Evolutionary conservation across 2,797 vertebrate genomes (phyloP).

Genomic region (Furcifer pardalis): DNA sequence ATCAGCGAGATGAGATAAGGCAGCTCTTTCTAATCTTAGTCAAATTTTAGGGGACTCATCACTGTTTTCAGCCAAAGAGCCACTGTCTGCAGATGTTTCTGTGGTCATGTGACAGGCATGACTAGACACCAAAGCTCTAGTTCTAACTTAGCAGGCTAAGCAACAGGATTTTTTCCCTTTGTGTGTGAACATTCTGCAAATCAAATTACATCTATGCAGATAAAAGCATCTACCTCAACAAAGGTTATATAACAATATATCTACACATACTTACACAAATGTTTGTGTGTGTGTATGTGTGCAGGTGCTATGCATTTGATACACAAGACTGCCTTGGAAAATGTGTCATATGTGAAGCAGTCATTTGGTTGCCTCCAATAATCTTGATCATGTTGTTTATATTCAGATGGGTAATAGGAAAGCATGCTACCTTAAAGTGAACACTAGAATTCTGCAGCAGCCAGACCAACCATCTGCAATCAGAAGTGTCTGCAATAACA

Average conservation of each 20-base stretch:
- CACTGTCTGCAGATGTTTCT: no score
- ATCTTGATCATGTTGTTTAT: background rate
- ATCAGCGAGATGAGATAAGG: no score
- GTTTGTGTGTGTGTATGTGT: no score
- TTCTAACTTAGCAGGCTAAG: no score
- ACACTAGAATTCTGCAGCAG: background rate
- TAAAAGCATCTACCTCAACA: background rate
- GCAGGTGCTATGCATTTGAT: background rate
- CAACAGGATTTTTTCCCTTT: background rate
- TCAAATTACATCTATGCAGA: background rate
- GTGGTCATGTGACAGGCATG: no score
- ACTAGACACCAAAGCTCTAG: no score
- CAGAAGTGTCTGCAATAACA: background rate
- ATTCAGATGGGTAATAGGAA: background rate
- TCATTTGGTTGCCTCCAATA: background rate
- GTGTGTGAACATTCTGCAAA: background rate
- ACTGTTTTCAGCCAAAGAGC: no score
- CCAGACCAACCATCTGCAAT: background rate
- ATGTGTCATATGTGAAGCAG: background rate
- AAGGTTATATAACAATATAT: background rate
- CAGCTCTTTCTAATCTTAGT: background rate
- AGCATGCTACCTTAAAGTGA: background rate
- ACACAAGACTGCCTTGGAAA: background rate
- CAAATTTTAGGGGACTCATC: no score
- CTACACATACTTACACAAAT: background rate